Base-by-base conservation (phyloP, 2,888 invertebrate species). In the Rhingia campestris region DNA sequence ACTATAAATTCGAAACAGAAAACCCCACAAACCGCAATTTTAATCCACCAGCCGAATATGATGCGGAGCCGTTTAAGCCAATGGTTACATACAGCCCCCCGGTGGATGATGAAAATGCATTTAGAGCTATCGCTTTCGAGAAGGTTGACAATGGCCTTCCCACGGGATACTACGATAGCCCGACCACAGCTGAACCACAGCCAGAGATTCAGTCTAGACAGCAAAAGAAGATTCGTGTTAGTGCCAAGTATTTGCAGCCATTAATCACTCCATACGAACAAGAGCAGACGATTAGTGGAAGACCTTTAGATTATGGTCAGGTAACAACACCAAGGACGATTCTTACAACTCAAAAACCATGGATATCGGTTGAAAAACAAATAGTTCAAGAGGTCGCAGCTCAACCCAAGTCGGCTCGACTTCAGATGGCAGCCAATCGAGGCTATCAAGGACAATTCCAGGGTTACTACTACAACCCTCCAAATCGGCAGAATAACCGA, bases 1-100 rank as follows among this genome's bases (percentile, higher is more conserved):
- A 96, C 88, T 96, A 94, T 89, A 95, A 94, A 88, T 96, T 94
- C 88, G 94, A 96, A 88, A 93, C 94, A 0, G 92, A 94, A 4
- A 87, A 87, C 43, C 63, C 86, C 4, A 84, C 80, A 32, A 80
- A 51, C 76, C 77, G 39, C 63, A 86, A 63, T 9, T 90, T 89
- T 49, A 89, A 90, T 72, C 88, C 91, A 4, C 90, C 91, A 7
- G 86, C 85, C 85, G 90, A 93, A 86, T 94, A 93, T 81, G 91
- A 92, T 67, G 92, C 93, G 1, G 94, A 94, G 88, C 94, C 94
- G 1, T 94, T 94, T 88, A 92, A 94, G 73, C 94, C 94, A 4
- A 94, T 94, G 94, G 93, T 94, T 14, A 93, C 91, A 49, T 92
- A 91, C 73, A 92, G 91, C 86, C 89, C 89, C 7, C 89, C 90